Evolutionary conservation across 92 coral and sea anemone genomes (phyloP), one percentile per base, ranked within the genome.

Genomic region (Paragorgia papillata): DNA sequence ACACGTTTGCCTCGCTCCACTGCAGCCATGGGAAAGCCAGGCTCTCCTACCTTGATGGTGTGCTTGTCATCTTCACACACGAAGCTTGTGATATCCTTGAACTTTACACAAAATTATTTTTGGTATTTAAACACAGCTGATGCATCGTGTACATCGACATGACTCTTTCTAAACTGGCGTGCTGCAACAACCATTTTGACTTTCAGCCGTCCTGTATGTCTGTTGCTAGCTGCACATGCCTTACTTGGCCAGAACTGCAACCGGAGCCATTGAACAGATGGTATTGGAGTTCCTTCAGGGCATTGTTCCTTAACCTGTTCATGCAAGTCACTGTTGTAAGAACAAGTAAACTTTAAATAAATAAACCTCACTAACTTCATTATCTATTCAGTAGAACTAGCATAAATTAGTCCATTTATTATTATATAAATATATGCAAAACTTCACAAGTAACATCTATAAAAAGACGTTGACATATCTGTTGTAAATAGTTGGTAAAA

Each of bases 11-110:
- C 80, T n/a, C 83, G 66, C 85, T 87, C 83, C 30, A 67, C 88
- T 59, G 90, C 88, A 35, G 87, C 87, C 32, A 87, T 79, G 26
- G 85, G 90, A 57, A 69, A 83, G 48, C 78, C 77, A 54, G 91
- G 85, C 46, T 86, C 90, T 7, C 90, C 90, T 21, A 82, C 80
- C 70, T 82, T 86, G 77, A 82, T 79, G 49, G 77, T 79, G 51
- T 87, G 91, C 67, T 87, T 87, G 67, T 87, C 88, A 40, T 87
- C 90, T 83, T 78, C 84, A 60, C 91, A 78, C 33, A 87, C 76
- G 55, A 87, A 55, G 9, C 88, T 83, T 64, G 83, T 54, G 32
- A 79, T 62, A 65, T 83, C 85, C 75, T 80, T 49, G 66, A 31
- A 67, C 43, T 59, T 65, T 19, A 78, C 80, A 74, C 84, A 67